Conservation (phyloP, 1,140 invertebrate genomes). For the Drosophila arizonae region DNA sequence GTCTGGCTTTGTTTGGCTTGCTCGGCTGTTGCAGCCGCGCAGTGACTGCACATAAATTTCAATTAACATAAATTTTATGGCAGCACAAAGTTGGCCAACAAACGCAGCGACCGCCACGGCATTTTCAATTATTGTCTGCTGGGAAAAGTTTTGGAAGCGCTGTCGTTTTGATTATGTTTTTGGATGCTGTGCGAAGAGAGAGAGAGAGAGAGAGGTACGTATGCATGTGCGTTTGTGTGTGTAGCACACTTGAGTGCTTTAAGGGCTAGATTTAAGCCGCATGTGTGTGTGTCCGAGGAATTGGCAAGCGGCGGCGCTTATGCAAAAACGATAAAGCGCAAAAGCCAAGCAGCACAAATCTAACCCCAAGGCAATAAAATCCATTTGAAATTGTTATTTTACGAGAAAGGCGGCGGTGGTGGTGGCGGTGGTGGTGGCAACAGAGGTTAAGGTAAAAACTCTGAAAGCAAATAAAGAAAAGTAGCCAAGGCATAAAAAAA, state of each 20-base stretch:
- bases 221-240: constrained; percentile 8
- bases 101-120: constrained; percentile 37
- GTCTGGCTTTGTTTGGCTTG: constrained; percentile 17
- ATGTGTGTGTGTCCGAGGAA: constrained; percentile 48
- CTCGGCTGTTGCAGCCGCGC: constrained; percentile 20
- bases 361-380: constrained; percentile 75
- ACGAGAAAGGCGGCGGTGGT: constrained; percentile 67
- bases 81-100: constrained; percentile 58
- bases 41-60: constrained; percentile 67
- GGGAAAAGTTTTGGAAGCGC: constrained; percentile 52
- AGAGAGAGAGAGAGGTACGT: background rate
- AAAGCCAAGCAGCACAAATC: constrained; percentile 59
- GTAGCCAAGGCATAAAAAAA: constrained; percentile 68
- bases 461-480: constrained; percentile 35
- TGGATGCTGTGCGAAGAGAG: constrained; percentile 14
- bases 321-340: constrained; percentile 76
- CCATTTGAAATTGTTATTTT: constrained; percentile 82
- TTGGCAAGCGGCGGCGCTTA: constrained; percentile 73
- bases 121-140: constrained; percentile 75
- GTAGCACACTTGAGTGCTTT: constrained; percentile 55
- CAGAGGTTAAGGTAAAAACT: constrained; percentile 27
- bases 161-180: constrained; percentile 33
- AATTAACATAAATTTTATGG: constrained; percentile 78
- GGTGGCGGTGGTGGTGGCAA: constrained; percentile 43
- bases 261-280: constrained; percentile 44